Conservation (phyloP, 2,888 invertebrate species). For the Ceriagrion tenellum region DNA sequence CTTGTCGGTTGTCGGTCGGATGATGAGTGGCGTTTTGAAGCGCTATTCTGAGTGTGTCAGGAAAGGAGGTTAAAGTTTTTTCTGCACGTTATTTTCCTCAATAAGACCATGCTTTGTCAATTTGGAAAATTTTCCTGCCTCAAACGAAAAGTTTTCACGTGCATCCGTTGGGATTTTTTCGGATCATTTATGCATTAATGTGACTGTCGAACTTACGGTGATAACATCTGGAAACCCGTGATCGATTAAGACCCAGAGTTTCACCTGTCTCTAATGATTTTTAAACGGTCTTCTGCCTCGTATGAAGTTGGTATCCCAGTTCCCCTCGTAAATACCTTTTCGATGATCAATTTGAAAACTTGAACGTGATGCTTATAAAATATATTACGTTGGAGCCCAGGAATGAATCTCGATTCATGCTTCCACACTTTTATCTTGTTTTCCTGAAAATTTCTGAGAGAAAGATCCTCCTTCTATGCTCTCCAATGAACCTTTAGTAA, state of each 20-base stretch:
- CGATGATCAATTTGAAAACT: not conserved
- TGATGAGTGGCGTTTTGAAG: conserved; percentile 25
- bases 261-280: not conserved
- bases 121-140: not conserved
- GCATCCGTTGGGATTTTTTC: not conserved
- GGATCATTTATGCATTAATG: not conserved
- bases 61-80: not conserved
- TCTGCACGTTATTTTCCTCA: not conserved
- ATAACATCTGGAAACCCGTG: not conserved
- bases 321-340: not conserved
- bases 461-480: not conserved
- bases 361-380: not conserved
- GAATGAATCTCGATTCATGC: not conserved
- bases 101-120: not conserved
- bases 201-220: not conserved
- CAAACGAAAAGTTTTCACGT: not conserved
- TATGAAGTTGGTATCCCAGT: not conserved
- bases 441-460: not conserved
- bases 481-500: too few relatives aligned
- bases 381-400: not conserved
- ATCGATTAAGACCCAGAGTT: not conserved
- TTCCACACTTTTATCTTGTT: not conserved
- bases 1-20: not conserved
- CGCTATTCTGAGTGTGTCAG: not conserved
- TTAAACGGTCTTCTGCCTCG: not conserved